Conservation (phyloP, 2,797 vertebrate genomes). For the Oreonectes daqikongensis region DNA sequence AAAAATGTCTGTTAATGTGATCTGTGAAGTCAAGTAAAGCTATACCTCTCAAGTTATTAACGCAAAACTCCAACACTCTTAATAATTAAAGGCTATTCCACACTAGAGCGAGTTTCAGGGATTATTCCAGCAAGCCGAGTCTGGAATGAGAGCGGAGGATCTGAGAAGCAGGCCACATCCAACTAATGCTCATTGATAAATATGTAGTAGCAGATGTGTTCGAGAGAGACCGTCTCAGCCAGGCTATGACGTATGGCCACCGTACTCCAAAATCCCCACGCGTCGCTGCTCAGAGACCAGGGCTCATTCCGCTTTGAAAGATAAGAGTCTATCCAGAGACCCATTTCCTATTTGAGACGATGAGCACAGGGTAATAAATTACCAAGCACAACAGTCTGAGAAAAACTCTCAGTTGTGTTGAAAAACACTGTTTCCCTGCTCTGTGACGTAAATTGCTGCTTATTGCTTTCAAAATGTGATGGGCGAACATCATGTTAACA, state of each 20-base stretch:
- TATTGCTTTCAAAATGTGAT: slow-evolving; percentile 9
- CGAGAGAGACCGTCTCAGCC: slow-evolving; percentile 5
- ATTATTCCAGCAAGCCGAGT: slow-evolving; percentile 20
- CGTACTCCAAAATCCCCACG: not conserved
- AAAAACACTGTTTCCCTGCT: not conserved
- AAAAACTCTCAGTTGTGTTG: not conserved
- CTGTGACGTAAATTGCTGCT: not conserved
- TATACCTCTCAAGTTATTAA: not conserved
- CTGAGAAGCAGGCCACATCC: not conserved
- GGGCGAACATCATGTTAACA: slow-evolving; percentile 16
- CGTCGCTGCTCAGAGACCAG: slow-evolving; percentile 9
- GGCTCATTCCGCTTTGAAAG: slow-evolving; percentile 20
- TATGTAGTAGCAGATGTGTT: slow-evolving; percentile 43
- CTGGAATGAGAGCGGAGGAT: not conserved
- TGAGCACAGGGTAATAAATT: slow-evolving; percentile 17
- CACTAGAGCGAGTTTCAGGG: not conserved
- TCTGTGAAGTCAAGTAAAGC: not conserved
- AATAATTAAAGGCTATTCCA: slow-evolving; percentile 43
- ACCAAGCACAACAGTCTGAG: not conserved
- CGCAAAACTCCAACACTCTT: not conserved
- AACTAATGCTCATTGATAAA: slow-evolving; percentile 43
- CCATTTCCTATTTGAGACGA: slow-evolving; percentile 7
- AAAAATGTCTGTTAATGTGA: no score
- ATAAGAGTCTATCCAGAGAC: slow-evolving; percentile 19
- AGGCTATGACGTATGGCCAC: slow-evolving; percentile 19